Percentiles rank a stretch among this genome's conserved stretches.
phyloP scores from a whole-genome alignment of 2,113 vertebrate species.

The Calyptomena viridis region DNA sequence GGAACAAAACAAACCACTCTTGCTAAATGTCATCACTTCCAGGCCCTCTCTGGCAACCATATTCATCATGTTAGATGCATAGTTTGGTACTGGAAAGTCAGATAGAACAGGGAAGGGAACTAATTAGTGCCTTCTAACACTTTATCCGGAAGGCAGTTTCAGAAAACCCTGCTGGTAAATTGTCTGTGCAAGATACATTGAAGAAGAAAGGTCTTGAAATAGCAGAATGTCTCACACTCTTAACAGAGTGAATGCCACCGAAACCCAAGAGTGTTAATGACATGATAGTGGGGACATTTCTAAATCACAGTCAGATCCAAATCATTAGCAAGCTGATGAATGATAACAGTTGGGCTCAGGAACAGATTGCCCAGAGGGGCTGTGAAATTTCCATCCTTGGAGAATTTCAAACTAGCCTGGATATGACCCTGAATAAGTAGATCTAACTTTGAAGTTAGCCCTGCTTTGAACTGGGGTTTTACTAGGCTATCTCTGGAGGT shows the following conservation, averaged over 20 bases:
- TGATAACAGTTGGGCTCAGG: not conserved
- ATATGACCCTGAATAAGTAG: not conserved
- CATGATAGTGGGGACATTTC: not conserved
- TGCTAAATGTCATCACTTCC: conserved; percentile 28
- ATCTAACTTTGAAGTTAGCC: not conserved
- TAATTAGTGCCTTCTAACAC: conserved; percentile 29
- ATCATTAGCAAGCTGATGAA: not conserved
- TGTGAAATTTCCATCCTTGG: not conserved
- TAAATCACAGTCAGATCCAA: not conserved
- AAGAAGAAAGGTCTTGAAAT: not conserved
- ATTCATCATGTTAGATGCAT: not conserved
- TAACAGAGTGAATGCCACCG: not conserved
- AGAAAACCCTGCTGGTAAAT: not conserved
- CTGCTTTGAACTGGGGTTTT: not conserved
- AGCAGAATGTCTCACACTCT: not conserved
- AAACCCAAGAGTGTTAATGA: not conserved
- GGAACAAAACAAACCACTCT: conserved; percentile 27
- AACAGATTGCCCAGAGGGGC: not conserved
- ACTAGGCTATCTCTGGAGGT: not conserved
- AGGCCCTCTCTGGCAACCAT: not conserved
- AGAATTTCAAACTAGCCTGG: not conserved
- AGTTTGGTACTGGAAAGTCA: conserved; percentile 6
- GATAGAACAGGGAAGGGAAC: not conserved
- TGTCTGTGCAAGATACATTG: rapidly evolving
- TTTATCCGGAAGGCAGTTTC: not conserved